phyloP scores from a whole-genome alignment of 2,113 vertebrate genomes.

The Semnornis frantzii region DNA sequence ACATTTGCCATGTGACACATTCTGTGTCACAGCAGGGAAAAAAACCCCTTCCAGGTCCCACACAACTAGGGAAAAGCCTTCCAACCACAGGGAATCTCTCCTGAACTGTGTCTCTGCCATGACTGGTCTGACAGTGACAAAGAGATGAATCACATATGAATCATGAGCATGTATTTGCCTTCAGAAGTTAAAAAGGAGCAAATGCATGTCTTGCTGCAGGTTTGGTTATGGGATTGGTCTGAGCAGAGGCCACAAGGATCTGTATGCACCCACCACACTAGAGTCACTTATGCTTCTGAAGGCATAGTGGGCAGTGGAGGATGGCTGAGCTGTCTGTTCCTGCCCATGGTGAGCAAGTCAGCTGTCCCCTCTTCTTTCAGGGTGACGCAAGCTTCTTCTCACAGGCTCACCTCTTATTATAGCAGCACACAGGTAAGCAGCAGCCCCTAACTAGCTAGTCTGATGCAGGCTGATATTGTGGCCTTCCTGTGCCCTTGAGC shows the following conservation, averaged over 20 bases:
- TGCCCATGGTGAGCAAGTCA: not conserved
- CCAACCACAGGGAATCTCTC: accelerated
- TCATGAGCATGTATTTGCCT: not conserved
- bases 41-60: not conserved
- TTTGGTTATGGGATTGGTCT: not conserved
- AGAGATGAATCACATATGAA: not conserved
- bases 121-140: not conserved
- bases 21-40: not conserved
- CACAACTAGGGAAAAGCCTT: not conserved
- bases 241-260: not conserved
- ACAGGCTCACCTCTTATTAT: not conserved
- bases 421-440: not conserved
- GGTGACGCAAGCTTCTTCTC: not conserved
- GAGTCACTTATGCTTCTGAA: not conserved
- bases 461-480: not conserved
- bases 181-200: not conserved
- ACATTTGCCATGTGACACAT: not conserved
- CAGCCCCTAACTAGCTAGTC: not conserved
- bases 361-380: not conserved
- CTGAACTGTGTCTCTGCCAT: not conserved
- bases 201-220: not conserved
- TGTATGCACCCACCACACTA: accelerated
- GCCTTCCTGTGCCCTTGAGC: not conserved
- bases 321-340: not conserved
- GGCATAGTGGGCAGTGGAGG: not conserved